Evolutionary conservation across 2,888 invertebrate genomes (phyloP).

Genomic region (Hololepta plana): DNA sequence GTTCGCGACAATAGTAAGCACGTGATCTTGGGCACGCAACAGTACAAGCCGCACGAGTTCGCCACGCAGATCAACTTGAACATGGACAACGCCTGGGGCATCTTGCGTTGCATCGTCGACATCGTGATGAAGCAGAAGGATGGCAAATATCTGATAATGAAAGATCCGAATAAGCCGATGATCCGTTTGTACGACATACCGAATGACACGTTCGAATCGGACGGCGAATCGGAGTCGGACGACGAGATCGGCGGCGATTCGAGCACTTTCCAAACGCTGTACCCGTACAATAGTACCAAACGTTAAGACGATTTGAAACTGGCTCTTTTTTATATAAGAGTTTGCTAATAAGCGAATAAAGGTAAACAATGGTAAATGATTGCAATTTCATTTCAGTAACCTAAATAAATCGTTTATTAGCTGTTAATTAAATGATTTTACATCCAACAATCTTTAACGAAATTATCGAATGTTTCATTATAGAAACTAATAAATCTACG

Average conservation of each 20-base stretch:
- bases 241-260: conserved; percentile 37
- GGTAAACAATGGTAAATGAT: too few species aligned
- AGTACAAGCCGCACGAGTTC: conserved; percentile 96
- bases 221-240: conserved; percentile 79
- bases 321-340: too few species aligned
- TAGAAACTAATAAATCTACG: too few species aligned
- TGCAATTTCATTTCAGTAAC: too few species aligned
- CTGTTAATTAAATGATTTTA: too few species aligned
- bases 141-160: conserved; percentile 94
- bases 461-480: too few species aligned
- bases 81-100: conserved; percentile 99
- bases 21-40: conserved; percentile 91
- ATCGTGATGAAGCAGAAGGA: conserved; percentile 94
- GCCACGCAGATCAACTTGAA: conserved; percentile 96
- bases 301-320: too few species aligned
- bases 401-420: too few species aligned
- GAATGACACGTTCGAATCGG: conserved; percentile 95
- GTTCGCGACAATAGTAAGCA: conserved; percentile 90
- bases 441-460: too few species aligned
- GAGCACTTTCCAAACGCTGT: conserved; percentile 23
- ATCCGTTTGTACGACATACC: conserved; percentile 96
- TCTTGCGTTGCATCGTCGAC: conserved; percentile 91
- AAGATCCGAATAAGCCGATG: conserved; percentile 97
- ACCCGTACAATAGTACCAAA: conserved; percentile 21
- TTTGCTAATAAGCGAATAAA: too few species aligned